Percentiles rank a stretch among this genome's conserved stretches.
Evolutionary conservation across 2,888 invertebrate genomes (phyloP).

Genomic region (Cylloceria caligata): DNA sequence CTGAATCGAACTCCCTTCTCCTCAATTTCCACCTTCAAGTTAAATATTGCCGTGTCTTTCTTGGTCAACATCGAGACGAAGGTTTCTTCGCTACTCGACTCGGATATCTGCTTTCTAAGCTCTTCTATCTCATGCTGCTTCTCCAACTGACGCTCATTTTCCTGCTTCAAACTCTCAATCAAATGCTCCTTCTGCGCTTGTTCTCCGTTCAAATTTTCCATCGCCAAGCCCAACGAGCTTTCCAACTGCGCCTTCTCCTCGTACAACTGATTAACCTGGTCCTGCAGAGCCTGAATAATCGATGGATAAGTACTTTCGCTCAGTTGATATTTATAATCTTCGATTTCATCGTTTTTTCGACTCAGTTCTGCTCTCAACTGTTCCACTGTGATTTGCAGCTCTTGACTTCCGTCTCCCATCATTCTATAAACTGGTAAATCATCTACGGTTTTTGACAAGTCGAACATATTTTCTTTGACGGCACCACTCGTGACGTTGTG

Average conservation of each 20-base stretch:
- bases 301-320: slow-evolving; percentile 81
- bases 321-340: slow-evolving; percentile 89
- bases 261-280: slow-evolving; percentile 72
- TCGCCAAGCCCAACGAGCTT: slow-evolving; percentile 28
- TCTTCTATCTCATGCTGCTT: slow-evolving; percentile 15
- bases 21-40: slow-evolving; percentile 88
- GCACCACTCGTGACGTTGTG: slow-evolving; percentile 38
- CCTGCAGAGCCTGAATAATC: slow-evolving; percentile 83
- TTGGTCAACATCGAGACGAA: not conserved
- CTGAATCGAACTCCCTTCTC: slow-evolving; percentile 85
- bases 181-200: not conserved
- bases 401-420: slow-evolving; percentile 41
- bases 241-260: slow-evolving; percentile 71
- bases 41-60: slow-evolving; percentile 87
- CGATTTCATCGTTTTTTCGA: slow-evolving; percentile 90
- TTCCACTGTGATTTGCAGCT: slow-evolving; percentile 30
- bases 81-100: not conserved
- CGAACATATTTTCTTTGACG: slow-evolving; percentile 11
- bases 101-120: not conserved
- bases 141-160: slow-evolving; percentile 9
- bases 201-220: slow-evolving; percentile 20
- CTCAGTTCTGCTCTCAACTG: slow-evolving; percentile 81
- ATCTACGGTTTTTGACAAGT: slow-evolving; percentile 8
- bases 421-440: slow-evolving; percentile 5
- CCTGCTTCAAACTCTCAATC: not conserved